These are phyloP conservation scores for Microcaecilia unicolor DNA, from an alignment of 2,797 vertebrate species.

Conservation along the genomic window DNA sequence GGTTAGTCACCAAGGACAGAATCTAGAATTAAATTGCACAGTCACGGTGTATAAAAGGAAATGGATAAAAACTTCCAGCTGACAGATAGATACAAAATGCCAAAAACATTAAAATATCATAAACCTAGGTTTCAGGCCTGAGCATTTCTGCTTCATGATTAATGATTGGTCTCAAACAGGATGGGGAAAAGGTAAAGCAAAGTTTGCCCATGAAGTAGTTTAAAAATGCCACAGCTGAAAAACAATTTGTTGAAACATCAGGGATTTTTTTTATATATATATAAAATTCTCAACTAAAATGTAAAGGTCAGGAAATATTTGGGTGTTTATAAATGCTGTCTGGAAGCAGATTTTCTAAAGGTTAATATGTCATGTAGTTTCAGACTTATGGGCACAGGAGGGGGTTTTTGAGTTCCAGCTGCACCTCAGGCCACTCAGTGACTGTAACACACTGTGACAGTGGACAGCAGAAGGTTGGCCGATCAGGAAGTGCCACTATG, in stretches of 20 bases:
- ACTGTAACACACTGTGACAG: slow-evolving; percentile 65
- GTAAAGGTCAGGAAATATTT: slow-evolving; percentile 77
- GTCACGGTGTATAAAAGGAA: slow-evolving; percentile 38
- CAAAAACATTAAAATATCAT: slow-evolving; percentile 57
- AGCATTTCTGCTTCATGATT: slow-evolving; percentile 55
- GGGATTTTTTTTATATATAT: slow-evolving; percentile 41
- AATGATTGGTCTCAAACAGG: slow-evolving; percentile 55
- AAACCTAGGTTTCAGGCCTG: slow-evolving; percentile 43
- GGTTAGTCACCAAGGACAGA: slow-evolving; percentile 9
- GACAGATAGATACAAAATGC: slow-evolving; percentile 54
- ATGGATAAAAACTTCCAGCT: slow-evolving; percentile 39
- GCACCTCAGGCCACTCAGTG: slow-evolving; percentile 53
- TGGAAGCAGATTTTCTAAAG: slow-evolving; percentile 71
- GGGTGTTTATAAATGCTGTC: slow-evolving; percentile 78
- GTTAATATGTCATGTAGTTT: slow-evolving; percentile 75
- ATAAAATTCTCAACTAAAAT: slow-evolving; percentile 55
- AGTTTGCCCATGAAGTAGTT: slow-evolving; percentile 55
- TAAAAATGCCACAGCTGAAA: slow-evolving; percentile 64
- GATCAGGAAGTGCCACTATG: slow-evolving; percentile 47
- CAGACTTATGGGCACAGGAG: slow-evolving; percentile 55
- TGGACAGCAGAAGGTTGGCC: slow-evolving; percentile 60
- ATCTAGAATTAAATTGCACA: slow-evolving; percentile 21
- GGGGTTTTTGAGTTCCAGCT: slow-evolving; percentile 49
- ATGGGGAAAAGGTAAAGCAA: slow-evolving; percentile 47
- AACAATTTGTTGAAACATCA: slow-evolving; percentile 58